These are phyloP conservation scores for Xenentodon cancila DNA, from an alignment of 2,797 vertebrate genomes.

Conservation along the genomic window DNA sequence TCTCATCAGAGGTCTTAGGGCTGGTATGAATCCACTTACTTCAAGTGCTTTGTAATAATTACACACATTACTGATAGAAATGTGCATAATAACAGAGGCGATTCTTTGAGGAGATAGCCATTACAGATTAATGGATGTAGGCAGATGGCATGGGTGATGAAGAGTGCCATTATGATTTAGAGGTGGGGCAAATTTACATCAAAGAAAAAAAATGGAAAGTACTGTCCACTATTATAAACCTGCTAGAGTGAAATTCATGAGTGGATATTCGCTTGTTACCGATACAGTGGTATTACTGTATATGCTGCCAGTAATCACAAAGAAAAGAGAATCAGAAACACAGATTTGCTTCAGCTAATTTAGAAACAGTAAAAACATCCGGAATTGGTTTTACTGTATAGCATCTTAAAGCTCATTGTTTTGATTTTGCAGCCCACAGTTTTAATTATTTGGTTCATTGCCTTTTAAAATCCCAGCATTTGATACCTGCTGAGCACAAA, in stretches of 20 bases:
- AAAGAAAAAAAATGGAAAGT: slow-evolving; percentile 4
- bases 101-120: slow-evolving; percentile 42
- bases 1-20: slow-evolving; percentile 18
- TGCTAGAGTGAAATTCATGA: not conserved
- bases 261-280: not conserved
- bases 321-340: too few species aligned
- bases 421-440: not conserved
- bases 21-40: slow-evolving; percentile 25
- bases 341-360: not conserved
- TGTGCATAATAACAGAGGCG: slow-evolving; percentile 8
- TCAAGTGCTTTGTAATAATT: slow-evolving; percentile 40
- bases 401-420: slow-evolving; percentile 5
- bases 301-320: too few species aligned
- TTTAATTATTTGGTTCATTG: slow-evolving; percentile 2
- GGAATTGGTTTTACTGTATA: not conserved
- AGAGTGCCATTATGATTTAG: slow-evolving; percentile 45
- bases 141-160: slow-evolving; percentile 58
- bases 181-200: slow-evolving; percentile 35
- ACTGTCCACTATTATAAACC: not conserved
- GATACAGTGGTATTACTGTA: not conserved
- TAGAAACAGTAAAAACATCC: not conserved
- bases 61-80: slow-evolving; percentile 15
- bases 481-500: slow-evolving; percentile 10
- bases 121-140: slow-evolving; percentile 54
- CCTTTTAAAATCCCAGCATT: not conserved